A percentile compares a stretch with the other conserved stretches of the same genome.
phyloP scores from a whole-genome alignment of 53 echinoderm and acorn worm genomes.

The Holothuria scabra region DNA sequence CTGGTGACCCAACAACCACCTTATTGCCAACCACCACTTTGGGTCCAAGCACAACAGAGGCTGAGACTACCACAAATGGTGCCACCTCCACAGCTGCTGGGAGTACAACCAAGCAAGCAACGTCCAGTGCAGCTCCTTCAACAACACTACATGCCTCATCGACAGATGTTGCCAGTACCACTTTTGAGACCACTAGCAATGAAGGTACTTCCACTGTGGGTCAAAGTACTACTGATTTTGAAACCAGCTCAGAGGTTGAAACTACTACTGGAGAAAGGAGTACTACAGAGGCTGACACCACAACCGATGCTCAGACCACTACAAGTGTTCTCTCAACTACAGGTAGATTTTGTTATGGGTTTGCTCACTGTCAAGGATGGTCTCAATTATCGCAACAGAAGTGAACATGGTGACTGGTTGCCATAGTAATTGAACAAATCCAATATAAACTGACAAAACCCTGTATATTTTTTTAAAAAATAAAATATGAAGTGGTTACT shows the following conservation, averaged over 20 bases:
- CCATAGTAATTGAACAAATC: no score
- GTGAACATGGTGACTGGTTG: no score
- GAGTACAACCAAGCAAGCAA: background rate
- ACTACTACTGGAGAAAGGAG: background rate
- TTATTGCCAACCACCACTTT: background rate
- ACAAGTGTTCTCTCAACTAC: slow-evolving; percentile 3
- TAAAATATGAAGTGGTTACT: no score
- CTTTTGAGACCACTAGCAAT: background rate
- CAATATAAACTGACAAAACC: no score
- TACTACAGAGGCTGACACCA: background rate
- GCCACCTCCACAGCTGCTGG: background rate
- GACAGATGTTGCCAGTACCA: background rate
- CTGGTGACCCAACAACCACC: background rate
- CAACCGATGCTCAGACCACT: slow-evolving; percentile 12
- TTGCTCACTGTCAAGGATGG: no score
- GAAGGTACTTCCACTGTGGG: background rate
- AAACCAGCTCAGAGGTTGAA: background rate
- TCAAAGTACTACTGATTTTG: slow-evolving; percentile 7
- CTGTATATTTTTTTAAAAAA: no score
- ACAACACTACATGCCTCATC: background rate
- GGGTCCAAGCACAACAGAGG: slow-evolving; percentile 4
- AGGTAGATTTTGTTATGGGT: background rate
- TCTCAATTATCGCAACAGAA: no score
- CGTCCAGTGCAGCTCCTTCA: background rate
- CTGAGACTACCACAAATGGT: background rate